These are phyloP conservation scores for Patella caerulea DNA, from an alignment of 2,888 invertebrate genomes.

Conservation along the genomic window DNA sequence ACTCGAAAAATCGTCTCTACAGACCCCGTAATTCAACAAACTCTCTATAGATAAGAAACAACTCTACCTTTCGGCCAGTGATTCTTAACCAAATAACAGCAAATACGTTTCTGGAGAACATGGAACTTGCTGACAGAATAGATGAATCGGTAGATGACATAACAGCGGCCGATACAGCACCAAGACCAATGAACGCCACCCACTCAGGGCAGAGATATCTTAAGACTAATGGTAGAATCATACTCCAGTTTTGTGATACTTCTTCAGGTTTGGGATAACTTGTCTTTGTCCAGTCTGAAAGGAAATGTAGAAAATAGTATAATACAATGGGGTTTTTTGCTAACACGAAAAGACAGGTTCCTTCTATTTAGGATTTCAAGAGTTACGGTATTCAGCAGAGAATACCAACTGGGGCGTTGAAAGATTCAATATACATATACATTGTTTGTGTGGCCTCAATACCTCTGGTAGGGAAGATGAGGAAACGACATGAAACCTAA, in stretches of 20 bases:
- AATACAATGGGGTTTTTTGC: too few species aligned
- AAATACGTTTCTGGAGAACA: constrained; percentile 99
- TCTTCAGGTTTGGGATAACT: constrained; percentile 76
- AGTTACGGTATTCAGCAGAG: too few species aligned
- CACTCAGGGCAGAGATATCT: constrained; percentile 96
- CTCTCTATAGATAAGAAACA: too few species aligned
- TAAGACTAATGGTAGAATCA: constrained; percentile 96
- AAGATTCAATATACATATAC: too few species aligned
- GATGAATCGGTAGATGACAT: constrained; percentile 99
- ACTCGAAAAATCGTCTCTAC: too few species aligned
- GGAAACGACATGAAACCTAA: too few species aligned
- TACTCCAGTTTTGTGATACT: constrained; percentile 79
- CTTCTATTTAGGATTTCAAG: too few species aligned
- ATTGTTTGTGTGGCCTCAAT: too few species aligned
- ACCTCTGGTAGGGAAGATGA: too few species aligned
- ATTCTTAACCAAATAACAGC: constrained; percentile 95
- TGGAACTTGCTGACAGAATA: constrained; percentile 95
- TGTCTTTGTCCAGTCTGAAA: constrained; percentile 94
- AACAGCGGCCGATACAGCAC: constrained; percentile 98
- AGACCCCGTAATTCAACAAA: too few species aligned
- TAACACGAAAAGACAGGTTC: too few species aligned
- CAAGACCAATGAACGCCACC: constrained; percentile 97
- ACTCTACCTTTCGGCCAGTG: constrained; percentile 80
- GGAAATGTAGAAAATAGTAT: background rate
- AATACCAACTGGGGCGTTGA: too few species aligned